Evolutionary conservation across 2,797 vertebrate genomes (phyloP), one percentile per base, ranked within the genome.

Genomic region (Channa striata): DNA sequence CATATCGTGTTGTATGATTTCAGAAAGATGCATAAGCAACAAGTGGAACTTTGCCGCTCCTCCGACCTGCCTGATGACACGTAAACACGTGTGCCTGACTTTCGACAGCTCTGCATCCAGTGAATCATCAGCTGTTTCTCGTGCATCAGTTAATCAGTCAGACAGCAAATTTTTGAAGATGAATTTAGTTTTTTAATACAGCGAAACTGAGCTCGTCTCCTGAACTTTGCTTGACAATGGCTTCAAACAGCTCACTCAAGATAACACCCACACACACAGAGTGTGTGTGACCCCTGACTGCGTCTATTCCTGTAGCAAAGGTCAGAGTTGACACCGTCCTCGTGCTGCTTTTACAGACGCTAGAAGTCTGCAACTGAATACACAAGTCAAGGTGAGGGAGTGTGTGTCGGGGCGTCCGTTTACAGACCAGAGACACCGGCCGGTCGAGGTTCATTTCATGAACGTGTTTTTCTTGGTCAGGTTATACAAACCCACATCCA

Each of bases 341-440:
- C 82, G 75, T 65, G 58, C 83, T 87, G 82, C 90, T 92, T 94
- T 93, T 93, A 92, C 90, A 93, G 90, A 89, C 91, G 81, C 83
- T 93, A 92, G 92, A 94, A 92, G 33, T 44, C 75, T 91, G 90
- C 92, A 93, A 94, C 92, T 89, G 89, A 92, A 92, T 90, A 88
- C 92, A 91, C 83, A 89, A 89, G 88, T 93, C 92, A 94, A 90
- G 93, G 93, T 94, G 88, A 92, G 86, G 68, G 53, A 42, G 59
- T 60, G 19, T n/a, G n/a, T 4, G 25, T 48, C 51, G 12, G 36
- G 12, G 58, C 25, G 60, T 59, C 69, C 5, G 23, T 42, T 78
- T 59, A 68, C 72, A 70, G 53, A 52, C 48, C 11, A 23, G 43
- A 74, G 52, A 61, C 44, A 71, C 47, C 1, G 8, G 20, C 66